A percentile compares a stretch with the other conserved stretches of the same genome.
These are phyloP conservation scores for Pinctada fucata DNA, from an alignment of 2,888 invertebrate genomes.

Conservation along the genomic window DNA sequence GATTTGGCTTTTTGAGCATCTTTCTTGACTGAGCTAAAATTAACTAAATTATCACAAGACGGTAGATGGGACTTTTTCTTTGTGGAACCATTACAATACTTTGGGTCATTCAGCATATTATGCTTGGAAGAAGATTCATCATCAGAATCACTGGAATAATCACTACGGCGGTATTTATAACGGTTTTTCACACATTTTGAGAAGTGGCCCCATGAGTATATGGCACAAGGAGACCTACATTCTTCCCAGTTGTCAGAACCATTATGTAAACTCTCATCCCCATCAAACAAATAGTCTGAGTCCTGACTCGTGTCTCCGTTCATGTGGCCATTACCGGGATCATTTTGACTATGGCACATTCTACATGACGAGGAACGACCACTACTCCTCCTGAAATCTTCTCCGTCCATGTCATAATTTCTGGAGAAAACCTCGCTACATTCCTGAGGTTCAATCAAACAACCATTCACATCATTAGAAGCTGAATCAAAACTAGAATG, in stretches of 20 bases:
- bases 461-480: neutral
- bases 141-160: conserved; percentile 70
- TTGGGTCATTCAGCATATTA: neutral
- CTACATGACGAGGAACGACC: neutral
- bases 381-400: neutral
- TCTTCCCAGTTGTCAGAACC: neutral
- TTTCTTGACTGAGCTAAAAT: conserved; percentile 11
- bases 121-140: conserved; percentile 50
- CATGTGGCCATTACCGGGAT: neutral
- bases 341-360: neutral
- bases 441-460: neutral
- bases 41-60: conserved; percentile 27
- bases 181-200: conserved; percentile 56
- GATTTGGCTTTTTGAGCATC: conserved; percentile 13
- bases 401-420: neutral
- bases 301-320: neutral
- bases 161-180: conserved; percentile 68
- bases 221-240: conserved; percentile 34
- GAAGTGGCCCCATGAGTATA: conserved; percentile 68
- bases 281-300: neutral
- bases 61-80: conserved; percentile 57
- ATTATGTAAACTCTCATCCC: neutral
- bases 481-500: conserved; percentile 12
- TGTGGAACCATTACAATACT: conserved; percentile 27
- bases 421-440: neutral